Evolutionary conservation across 2,797 vertebrate species (phyloP).

Genomic region (Gallinago stenura): DNA sequence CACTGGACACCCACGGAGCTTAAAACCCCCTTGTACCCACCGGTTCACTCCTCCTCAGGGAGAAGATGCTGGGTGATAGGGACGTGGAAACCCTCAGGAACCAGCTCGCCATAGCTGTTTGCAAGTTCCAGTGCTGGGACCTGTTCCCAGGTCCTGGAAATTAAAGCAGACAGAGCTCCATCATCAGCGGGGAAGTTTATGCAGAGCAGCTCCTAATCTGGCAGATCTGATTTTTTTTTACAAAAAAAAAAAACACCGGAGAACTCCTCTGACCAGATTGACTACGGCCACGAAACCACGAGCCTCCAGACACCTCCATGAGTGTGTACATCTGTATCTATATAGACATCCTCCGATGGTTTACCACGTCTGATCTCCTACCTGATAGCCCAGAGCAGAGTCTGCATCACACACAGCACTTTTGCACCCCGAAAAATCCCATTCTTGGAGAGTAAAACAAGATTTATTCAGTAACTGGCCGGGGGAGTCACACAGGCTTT

Average conservation of each 20-base stretch:
- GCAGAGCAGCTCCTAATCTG: background rate
- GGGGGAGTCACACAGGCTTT: accelerated
- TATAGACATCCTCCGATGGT: background rate
- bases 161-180: background rate
- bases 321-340: too few species aligned
- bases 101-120: background rate
- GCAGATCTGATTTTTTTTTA: background rate
- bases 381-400: background rate
- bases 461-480: background rate
- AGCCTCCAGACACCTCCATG: background rate
- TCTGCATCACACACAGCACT: accelerated
- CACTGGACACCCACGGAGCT: accelerated
- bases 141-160: background rate
- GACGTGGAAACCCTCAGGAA: background rate
- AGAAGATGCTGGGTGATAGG: too few species aligned
- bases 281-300: background rate
- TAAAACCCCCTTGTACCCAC: background rate
- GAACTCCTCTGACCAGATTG: background rate
- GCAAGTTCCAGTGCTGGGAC: background rate
- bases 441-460: accelerated
- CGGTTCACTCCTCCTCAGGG: accelerated
- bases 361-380: background rate
- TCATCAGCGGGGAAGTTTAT: background rate
- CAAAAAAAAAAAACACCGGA: background rate
- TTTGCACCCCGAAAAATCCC: background rate